Base-by-base conservation (phyloP, 1,140 invertebrate species). In the Papilio xuthus region DNA sequence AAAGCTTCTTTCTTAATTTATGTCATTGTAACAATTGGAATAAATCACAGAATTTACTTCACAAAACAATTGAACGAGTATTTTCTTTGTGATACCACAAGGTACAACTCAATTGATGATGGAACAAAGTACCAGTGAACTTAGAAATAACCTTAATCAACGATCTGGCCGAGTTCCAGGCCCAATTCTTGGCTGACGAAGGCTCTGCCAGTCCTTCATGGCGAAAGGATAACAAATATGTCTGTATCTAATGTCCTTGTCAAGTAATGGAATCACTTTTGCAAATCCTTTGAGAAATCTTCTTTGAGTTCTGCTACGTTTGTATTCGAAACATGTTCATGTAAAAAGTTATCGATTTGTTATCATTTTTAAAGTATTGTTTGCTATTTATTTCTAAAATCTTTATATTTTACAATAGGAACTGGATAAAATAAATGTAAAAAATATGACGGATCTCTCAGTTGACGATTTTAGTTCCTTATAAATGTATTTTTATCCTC, bases 111-210 rank as follows among this genome's bases (percentile, higher is more conserved):
- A 13, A 63, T 63, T 63, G 23, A 13, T n/a, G 20, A n/a, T 28
- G 12, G 1, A 63, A 26, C 60, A 63, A 63, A 63, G 23, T 26
- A 63, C 60, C 12, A 63, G 60, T 4, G 60, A 63, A 63, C 60
- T 63, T 63, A 13, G 26, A 10, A 28, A 60, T 23, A 60, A 63
- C 60, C 60, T 63, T 26, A 63, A 63, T 63, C 60, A 28, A 63
- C 4, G 60, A 63, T 4, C 60, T 63, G 60, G 74, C 74, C 7
- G 53, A 37, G 28, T 37, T 77, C 74, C 74, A 77, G 50, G 20
- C 53, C 23, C 60, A 26, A 63, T 63, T 63, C 60, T 2, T 28
- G 12, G 26, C 60, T 63, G 26, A 26, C 26, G 12, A 60, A 20
- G 60, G 26, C 12, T 26, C 60, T 13, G 60, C 60, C 60, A 63